A percentile compares a stretch with the other conserved stretches of the same genome.
Conservation (phyloP, 1,140 invertebrate genomes). For the Grapholita molesta region DNA sequence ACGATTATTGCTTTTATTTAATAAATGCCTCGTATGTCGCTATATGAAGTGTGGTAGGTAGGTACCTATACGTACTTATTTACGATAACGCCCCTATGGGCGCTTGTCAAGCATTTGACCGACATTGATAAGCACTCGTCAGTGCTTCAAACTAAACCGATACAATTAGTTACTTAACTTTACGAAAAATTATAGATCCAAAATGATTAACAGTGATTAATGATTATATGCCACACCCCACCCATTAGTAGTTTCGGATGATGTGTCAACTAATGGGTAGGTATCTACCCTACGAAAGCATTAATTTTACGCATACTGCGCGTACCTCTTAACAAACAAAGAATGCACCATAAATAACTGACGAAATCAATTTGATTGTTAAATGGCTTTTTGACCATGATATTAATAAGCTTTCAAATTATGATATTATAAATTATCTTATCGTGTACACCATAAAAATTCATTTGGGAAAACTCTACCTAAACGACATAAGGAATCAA, state of each 20-base stretch:
- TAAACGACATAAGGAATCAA: too few relatives aligned
- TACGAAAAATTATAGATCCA: background rate
- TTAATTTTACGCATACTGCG: slow-evolving; percentile 2
- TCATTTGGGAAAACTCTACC: too few relatives aligned
- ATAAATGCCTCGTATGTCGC: background rate
- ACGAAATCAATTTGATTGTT: background rate
- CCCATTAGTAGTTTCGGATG: background rate
- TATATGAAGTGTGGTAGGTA: background rate
- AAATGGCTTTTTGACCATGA: background rate
- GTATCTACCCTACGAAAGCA: background rate
- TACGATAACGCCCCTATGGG: slow-evolving; percentile 48
- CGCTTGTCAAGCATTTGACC: slow-evolving; percentile 35
- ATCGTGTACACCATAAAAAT: too few relatives aligned
- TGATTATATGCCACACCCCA: background rate
- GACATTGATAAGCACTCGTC: slow-evolving; percentile 39
- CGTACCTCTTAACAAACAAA: background rate
- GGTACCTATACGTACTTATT: background rate
- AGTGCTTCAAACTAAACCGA: slow-evolving; percentile 20
- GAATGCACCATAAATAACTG: slow-evolving; percentile 1
- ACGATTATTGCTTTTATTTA: background rate
- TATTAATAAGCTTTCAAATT: too few relatives aligned
- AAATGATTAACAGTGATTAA: background rate
- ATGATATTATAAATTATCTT: too few relatives aligned
- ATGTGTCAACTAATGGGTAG: background rate
- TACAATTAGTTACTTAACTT: background rate